A percentile compares a stretch with the other conserved stretches of the same genome.
These are phyloP conservation scores for Chelmon rostratus DNA, from an alignment of 2,797 vertebrate species.

Conservation along the genomic window DNA sequence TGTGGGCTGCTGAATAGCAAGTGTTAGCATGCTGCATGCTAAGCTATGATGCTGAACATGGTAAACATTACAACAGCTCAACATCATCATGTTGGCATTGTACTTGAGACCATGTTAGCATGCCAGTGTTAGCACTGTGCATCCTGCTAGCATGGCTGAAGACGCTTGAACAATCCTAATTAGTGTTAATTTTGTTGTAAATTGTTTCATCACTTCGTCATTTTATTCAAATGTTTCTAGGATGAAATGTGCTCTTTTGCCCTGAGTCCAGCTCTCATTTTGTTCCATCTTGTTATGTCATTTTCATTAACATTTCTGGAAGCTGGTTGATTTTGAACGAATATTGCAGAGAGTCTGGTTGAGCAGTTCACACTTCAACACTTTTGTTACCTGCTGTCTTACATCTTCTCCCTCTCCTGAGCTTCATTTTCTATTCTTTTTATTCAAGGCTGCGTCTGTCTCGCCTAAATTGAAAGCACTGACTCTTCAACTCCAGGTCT, in stretches of 20 bases:
- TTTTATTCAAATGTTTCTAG: not conserved
- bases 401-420: not conserved
- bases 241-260: not conserved
- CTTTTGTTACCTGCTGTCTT: not conserved
- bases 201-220: too few relatives aligned
- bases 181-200: too few relatives aligned
- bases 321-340: not conserved
- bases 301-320: not conserved
- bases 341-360: not conserved
- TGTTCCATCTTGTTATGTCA: not conserved
- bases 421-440: constrained; percentile 9
- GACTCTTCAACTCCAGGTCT: constrained; percentile 30
- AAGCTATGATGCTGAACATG: too few relatives aligned
- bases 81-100: not conserved
- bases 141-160: too few relatives aligned
- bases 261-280: not conserved
- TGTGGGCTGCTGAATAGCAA: too few relatives aligned
- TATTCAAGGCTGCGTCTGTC: not conserved
- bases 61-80: too few relatives aligned
- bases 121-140: too few relatives aligned
- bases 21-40: too few relatives aligned
- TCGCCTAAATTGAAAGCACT: constrained; percentile 18
- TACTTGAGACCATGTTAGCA: too few relatives aligned
- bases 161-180: too few relatives aligned
- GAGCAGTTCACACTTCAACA: not conserved